Percentiles rank a stretch among this genome's conserved stretches.
phyloP scores from a whole-genome alignment of 2,888 invertebrate species.

The Cantharis lateralis region DNA sequence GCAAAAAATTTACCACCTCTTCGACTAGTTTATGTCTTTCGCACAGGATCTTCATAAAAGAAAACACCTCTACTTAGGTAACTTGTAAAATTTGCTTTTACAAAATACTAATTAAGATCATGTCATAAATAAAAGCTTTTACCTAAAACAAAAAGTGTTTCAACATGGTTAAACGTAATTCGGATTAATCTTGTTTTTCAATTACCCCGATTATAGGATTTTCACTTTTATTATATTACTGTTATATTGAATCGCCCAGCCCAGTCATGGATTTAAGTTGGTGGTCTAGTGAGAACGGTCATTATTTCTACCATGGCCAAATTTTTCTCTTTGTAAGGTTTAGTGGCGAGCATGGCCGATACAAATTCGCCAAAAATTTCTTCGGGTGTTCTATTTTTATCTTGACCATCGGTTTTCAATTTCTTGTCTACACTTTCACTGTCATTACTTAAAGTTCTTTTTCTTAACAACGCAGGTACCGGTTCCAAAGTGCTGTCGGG shows the following conservation, averaged over 20 bases:
- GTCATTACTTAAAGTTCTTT: slow-evolving; percentile 14
- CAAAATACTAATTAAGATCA: too few species aligned
- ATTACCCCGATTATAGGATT: too few species aligned
- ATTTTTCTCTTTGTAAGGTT: slow-evolving; percentile 43
- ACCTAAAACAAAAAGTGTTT: too few species aligned
- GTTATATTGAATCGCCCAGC: background rate
- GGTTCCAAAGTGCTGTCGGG: slow-evolving; percentile 26
- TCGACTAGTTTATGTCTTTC: too few species aligned
- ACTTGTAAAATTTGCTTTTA: too few species aligned
- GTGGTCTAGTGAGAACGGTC: slow-evolving; percentile 43
- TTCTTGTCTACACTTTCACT: slow-evolving; percentile 20
- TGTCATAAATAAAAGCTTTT: too few species aligned
- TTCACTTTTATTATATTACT: too few species aligned
- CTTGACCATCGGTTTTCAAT: slow-evolving; percentile 10
- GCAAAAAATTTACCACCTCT: too few species aligned
- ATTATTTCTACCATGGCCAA: slow-evolving; percentile 47
- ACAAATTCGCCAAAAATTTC: slow-evolving; percentile 46
- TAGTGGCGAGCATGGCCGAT: slow-evolving; percentile 42
- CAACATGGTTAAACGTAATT: too few species aligned
- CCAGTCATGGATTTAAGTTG: slow-evolving; percentile 4
- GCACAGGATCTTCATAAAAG: too few species aligned
- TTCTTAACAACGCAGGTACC: slow-evolving; percentile 2
- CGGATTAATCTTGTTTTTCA: too few species aligned
- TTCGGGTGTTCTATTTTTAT: slow-evolving; percentile 39
- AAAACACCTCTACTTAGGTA: too few species aligned